A percentile compares a stretch with the other conserved stretches of the same genome.
These are phyloP conservation scores for Coecobrya sp. DNA, from an alignment of 2,888 invertebrate genomes.

Conservation along the genomic window DNA sequence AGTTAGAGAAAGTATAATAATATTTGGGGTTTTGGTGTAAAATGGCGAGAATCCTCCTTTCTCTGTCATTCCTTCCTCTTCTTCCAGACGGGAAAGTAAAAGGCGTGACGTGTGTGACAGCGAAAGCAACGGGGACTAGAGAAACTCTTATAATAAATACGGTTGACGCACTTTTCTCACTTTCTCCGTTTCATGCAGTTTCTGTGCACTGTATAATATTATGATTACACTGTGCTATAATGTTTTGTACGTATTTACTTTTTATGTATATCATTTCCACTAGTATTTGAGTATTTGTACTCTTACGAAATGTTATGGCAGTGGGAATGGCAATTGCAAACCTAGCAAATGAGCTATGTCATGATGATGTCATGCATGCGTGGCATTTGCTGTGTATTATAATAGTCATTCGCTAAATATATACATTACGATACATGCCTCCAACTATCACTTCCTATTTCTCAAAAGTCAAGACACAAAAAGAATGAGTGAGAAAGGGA, in stretches of 20 bases:
- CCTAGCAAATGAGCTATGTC: conserved; percentile 73
- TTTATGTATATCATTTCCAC: conserved; percentile 25
- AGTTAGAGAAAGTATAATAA: conserved; percentile 61
- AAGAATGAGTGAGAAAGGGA: conserved; percentile 23
- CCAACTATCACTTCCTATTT: conserved; percentile 7
- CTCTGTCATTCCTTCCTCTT: conserved; percentile 42
- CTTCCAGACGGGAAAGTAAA: conserved; percentile 56
- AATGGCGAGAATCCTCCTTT: conserved; percentile 50
- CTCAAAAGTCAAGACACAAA: conserved; percentile 31
- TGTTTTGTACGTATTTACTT: conserved; percentile 23
- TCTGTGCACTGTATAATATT: conserved; percentile 12
- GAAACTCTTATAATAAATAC: conserved; percentile 65
- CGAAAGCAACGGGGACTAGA: conserved; percentile 47
- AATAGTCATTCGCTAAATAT: neutral
- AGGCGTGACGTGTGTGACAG: conserved; percentile 64
- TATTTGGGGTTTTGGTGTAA: conserved; percentile 54
- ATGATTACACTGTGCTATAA: neutral
- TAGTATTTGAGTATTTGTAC: conserved; percentile 6
- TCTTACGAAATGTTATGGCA: conserved; percentile 61
- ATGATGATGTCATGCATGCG: conserved; percentile 57
- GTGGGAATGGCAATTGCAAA: conserved; percentile 59
- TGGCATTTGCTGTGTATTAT: conserved; percentile 26
- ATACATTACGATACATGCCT: neutral
- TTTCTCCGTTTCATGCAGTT: neutral
- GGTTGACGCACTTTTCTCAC: conserved; percentile 53